Conservation (phyloP, 2,113 vertebrate genomes). For the Gadus macrocephalus region DNA sequence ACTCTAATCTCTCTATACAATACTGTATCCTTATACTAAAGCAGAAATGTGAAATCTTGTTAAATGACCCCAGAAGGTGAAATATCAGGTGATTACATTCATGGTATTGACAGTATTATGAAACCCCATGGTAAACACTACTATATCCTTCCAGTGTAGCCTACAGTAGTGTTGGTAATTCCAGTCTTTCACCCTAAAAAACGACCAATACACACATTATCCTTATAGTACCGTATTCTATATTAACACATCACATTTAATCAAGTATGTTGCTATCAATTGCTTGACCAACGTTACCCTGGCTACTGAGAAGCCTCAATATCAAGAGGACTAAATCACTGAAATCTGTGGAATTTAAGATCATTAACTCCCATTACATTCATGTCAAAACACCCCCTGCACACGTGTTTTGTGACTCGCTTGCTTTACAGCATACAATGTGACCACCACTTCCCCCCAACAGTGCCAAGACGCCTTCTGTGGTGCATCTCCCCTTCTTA, state of each 20-base stretch:
- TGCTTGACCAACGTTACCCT: slow-evolving; percentile 30
- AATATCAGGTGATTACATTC: slow-evolving; percentile 60
- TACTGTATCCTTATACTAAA: slow-evolving; percentile 49
- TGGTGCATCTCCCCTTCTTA: slow-evolving; percentile 26
- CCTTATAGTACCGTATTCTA: slow-evolving; percentile 1
- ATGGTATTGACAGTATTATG: slow-evolving; percentile 62
- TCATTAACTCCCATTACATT: slow-evolving; percentile 47
- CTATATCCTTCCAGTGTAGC: slow-evolving; percentile 31
- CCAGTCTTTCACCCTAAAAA: slow-evolving; percentile 14
- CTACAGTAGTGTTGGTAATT: slow-evolving; percentile 25
- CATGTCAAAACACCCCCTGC: slow-evolving; percentile 46
- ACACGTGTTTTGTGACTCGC: slow-evolving; percentile 41
- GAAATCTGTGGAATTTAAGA: background rate
- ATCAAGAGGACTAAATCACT: slow-evolving; percentile 10
- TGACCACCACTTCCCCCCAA: slow-evolving; percentile 8
- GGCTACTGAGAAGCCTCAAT: slow-evolving; percentile 7
- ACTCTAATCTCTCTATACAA: slow-evolving; percentile 43
- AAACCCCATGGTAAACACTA: slow-evolving; percentile 16
- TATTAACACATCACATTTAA: slow-evolving; percentile 23
- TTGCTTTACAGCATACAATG: background rate
- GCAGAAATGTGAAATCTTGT: slow-evolving; percentile 16
- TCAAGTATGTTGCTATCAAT: slow-evolving; percentile 4
- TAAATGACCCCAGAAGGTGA: slow-evolving; percentile 42
- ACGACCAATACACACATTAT: slow-evolving; percentile 23
- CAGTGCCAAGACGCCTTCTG: slow-evolving; percentile 46